Base-by-base conservation (phyloP, 1,140 invertebrate species). In the Colletes gigas region DNA sequence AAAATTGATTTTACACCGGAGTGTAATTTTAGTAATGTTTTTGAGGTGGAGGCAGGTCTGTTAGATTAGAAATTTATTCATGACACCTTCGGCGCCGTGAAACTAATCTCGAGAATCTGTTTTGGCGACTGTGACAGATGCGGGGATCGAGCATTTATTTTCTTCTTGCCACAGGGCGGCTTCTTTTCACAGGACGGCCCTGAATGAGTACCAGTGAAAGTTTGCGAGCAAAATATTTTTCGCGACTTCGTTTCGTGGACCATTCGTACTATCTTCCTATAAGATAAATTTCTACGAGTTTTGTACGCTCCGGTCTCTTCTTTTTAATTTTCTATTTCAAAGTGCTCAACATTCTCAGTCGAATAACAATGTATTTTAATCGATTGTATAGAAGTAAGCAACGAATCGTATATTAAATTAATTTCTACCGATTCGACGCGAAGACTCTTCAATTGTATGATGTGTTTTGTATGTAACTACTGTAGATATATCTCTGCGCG, bases 121-220 rank as follows among this genome's bases (percentile, higher is more conserved):
- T 81, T 63, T 57, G 21, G 12, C 66, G 15, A 9, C 44, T 10
- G 12, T 21, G 50, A 19, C 6, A 30, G 30, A 30, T 10, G 14
- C 19, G 21, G 41, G 15, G 21, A 19, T 54, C n/a, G 4, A 17
- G 44, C 63, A 50, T 67, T 67, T 72, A 65, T 82, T 73, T 60
- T 82, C 47, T 60, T 82, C 47, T 15, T 15, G 10, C 15, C 44
- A 14, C 17, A 39, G 70, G 57, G 77, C 54, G 41, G 47, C 72
- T 70, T 62, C 68, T 87, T 83, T 79, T 82, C 79, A 68, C 71
- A 78, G 67, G 65, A 78, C 85, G 88, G 80, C 86, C 89, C 89
- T 90, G 89, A 88, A 85, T 89, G 69, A 87, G 83, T 88, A 71
- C 86, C 81, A 88, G 88, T 90, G 88, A 90, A 90, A 90, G 89